These are phyloP conservation scores for Lasius fuliginosus DNA, from an alignment of 2,888 invertebrate genomes.

Conservation along the genomic window DNA sequence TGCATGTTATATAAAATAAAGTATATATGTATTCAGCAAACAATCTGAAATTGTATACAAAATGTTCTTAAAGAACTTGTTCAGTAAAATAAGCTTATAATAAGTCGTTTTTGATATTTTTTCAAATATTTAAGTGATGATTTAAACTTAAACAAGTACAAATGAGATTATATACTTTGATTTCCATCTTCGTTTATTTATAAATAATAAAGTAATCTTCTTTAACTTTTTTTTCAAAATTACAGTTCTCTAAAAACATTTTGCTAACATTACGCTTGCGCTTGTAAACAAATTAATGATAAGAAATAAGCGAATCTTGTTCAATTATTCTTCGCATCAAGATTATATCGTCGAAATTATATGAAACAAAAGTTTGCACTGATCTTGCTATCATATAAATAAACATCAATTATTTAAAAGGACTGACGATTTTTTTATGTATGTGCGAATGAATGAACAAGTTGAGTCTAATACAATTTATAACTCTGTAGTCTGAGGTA, in stretches of 20 bases:
- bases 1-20: conserved; percentile 34
- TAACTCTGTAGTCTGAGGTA: conserved; percentile 73
- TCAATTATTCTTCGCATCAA: conserved; percentile 47
- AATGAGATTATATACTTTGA: not conserved
- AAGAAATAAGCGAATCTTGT: conserved; percentile 30
- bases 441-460: conserved; percentile 3
- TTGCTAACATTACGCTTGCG: conserved; percentile 19
- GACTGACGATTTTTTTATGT: conserved; percentile 13
- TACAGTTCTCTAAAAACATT: conserved; percentile 25
- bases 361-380: conserved; percentile 49
- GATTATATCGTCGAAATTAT: conserved; percentile 22
- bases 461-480: conserved; percentile 34
- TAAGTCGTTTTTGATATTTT: not conserved
- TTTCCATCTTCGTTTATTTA: not conserved
- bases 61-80: conserved; percentile 18
- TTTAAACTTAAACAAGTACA: not conserved
- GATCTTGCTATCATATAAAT: conserved; percentile 57
- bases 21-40: conserved; percentile 5
- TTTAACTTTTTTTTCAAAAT: conserved; percentile 3
- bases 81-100: conserved; percentile 10
- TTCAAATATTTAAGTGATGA: conserved; percentile 5
- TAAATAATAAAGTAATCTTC: not conserved
- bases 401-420: conserved; percentile 56
- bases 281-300: conserved; percentile 26
- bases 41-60: conserved; percentile 33